A percentile compares a stretch with the other conserved stretches of the same genome.
Evolutionary conservation across 2,888 invertebrate genomes (phyloP).

Genomic region (Zeuzera pyrina): DNA sequence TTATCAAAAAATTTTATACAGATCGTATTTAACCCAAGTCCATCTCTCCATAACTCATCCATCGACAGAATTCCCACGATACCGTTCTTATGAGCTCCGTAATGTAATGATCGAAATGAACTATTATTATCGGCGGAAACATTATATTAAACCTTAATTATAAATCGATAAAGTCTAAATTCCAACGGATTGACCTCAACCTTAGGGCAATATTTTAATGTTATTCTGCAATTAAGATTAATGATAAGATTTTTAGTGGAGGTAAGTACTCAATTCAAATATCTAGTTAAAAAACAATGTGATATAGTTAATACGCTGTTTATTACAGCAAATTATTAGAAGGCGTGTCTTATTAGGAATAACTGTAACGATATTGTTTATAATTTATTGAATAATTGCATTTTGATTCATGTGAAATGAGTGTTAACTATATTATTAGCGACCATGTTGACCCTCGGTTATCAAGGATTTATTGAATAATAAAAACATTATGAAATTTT

Average conservation of each 20-base stretch:
- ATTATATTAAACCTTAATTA: conserved; percentile 38
- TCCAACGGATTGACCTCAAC: conserved; percentile 27
- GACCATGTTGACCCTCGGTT: too few relatives aligned
- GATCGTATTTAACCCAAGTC: conserved; percentile 28
- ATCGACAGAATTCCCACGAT: conserved; percentile 65
- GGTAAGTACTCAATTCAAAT: conserved; percentile 70
- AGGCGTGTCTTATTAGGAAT: conserved; percentile 26
- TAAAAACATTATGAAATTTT: too few relatives aligned
- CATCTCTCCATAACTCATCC: conserved; percentile 53
- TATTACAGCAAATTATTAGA: conserved; percentile 51
- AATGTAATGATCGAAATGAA: conserved; percentile 58
- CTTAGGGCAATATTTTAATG: conserved; percentile 65
- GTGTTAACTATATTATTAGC: conserved; percentile 10
- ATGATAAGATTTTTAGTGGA: conserved; percentile 66
- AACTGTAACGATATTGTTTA: conserved; percentile 27
- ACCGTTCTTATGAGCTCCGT: conserved; percentile 58
- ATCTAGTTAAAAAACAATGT: conserved; percentile 57
- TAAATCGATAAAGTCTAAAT: conserved; percentile 32
- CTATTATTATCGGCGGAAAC: conserved; percentile 42
- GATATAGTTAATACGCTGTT: conserved; percentile 48
- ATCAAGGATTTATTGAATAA: too few relatives aligned
- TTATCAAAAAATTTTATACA: conserved; percentile 17
- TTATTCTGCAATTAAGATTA: conserved; percentile 72
- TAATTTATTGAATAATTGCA: conserved; percentile 27
- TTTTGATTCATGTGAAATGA: conserved; percentile 3